Conservation (phyloP, 2,797 vertebrate genomes). For the Gymnothorax reevesii region DNA sequence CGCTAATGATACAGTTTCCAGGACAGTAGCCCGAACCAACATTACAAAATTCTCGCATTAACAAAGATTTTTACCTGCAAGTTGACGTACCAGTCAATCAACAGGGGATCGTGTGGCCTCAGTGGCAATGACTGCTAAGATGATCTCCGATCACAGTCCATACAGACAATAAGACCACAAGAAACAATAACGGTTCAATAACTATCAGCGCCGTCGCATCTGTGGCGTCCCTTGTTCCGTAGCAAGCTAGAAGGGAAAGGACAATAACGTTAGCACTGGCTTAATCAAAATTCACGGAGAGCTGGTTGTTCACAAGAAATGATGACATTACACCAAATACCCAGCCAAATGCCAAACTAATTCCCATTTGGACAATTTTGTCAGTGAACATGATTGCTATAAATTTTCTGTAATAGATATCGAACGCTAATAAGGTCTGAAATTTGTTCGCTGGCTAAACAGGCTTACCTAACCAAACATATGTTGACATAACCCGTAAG, state of each 20-base stretch:
- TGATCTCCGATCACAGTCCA: conserved; percentile 21
- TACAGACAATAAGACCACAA: conserved; percentile 10
- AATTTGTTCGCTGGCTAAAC: background rate
- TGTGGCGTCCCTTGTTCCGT: background rate
- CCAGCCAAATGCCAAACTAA: conserved; percentile 6
- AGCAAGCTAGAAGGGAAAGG: background rate
- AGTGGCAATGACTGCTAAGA: conserved; percentile 4
- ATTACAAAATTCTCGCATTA: background rate
- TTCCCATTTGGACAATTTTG: background rate
- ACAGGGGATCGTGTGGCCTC: background rate
- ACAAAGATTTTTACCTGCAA: background rate
- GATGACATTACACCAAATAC: background rate
- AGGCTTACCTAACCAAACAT: background rate
- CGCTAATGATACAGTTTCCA: background rate
- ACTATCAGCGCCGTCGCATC: background rate
- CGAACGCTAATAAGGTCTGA: background rate
- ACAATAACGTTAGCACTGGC: background rate
- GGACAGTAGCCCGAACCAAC: background rate
- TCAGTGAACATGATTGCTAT: background rate
- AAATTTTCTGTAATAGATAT: background rate
- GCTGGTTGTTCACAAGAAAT: background rate
- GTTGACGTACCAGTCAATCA: background rate
- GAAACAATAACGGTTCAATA: background rate
- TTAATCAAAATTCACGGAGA: background rate
- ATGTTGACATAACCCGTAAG: background rate